Base-by-base conservation (phyloP, 2,797 vertebrate genomes). In the Hippocampus kuda region DNA sequence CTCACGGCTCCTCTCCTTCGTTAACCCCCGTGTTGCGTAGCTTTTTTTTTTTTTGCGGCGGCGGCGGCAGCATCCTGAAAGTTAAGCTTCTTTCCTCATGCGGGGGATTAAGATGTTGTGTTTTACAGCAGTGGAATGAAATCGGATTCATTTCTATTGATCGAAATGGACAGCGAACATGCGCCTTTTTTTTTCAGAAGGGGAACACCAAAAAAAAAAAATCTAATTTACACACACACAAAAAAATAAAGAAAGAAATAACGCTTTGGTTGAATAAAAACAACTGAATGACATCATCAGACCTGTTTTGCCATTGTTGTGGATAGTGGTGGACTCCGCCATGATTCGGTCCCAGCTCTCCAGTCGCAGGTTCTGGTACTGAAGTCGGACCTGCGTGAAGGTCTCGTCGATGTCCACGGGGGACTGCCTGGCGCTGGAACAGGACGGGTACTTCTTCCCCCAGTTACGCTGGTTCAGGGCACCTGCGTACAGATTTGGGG, bases 271-370 rank as follows among this genome's bases (percentile, higher is more conserved):
- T 38, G 34, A 38, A 38, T 49, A 1, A 49, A 9, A n/a, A 10
- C 7, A 53, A n/a, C 15, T 53, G 51, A 34, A 10, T 42, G 34
- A 8, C 4, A 30, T 18, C 0, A 20, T n/a, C 72, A 69, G 84
- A 98, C 97, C 97, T 75, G 95, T 95, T 90, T 98, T 99, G 15
- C 97, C 96, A 26, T 94, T 92, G 78, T 99, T 99, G 76, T 85
- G 93, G 83, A 97, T 92, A 76, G 91, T 92, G 71, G 84, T 89
- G 71, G 82, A 81, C 68, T 82, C 83, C 0, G 80, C 60, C 1
- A 85, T 89, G 4, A 46, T 68, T 27, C 59, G 62, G 18, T 90
- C 82, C 95, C 95, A 99, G 70, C 92, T 94, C 70, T 95, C 93
- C 61, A 98, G 92, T 74, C 90, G 91, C 64, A 98, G 88, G 84